Evolutionary conservation across 2,113 vertebrate species (phyloP).

Genomic region (Lasiurus borealis): DNA sequence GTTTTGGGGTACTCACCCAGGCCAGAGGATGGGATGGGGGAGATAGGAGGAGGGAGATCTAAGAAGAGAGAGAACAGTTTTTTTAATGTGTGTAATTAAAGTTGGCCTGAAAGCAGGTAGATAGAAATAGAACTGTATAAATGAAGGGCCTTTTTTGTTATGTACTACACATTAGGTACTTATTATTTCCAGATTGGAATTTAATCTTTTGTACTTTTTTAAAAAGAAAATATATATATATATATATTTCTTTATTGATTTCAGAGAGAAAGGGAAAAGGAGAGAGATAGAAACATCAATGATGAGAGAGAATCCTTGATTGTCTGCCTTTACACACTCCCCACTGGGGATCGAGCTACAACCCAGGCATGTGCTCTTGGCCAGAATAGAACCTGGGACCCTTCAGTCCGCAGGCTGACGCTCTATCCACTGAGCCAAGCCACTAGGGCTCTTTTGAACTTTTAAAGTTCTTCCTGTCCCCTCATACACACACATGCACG

Average conservation of each 20-base stretch:
- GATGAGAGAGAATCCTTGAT: no score
- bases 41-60: background rate
- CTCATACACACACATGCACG: background rate
- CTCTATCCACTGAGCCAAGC: no score
- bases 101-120: background rate
- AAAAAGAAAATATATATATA: background rate
- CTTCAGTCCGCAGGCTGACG: no score
- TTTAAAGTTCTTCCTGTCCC: conserved; percentile 2
- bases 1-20: background rate
- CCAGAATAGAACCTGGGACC: no score
- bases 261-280: no score
- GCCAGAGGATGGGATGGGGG: background rate
- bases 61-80: background rate
- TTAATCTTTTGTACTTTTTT: conserved; percentile 35
- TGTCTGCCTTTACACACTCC: no score
- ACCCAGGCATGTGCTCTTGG: no score
- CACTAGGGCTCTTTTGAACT: background rate
- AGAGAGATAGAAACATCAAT: no score
- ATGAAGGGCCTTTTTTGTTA: background rate
- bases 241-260: no score
- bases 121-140: background rate
- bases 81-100: background rate
- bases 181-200: conserved; percentile 19
- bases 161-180: background rate
- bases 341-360: no score